Base-by-base conservation (phyloP, 2,113 vertebrate species). In the Eublepharis macularius region DNA sequence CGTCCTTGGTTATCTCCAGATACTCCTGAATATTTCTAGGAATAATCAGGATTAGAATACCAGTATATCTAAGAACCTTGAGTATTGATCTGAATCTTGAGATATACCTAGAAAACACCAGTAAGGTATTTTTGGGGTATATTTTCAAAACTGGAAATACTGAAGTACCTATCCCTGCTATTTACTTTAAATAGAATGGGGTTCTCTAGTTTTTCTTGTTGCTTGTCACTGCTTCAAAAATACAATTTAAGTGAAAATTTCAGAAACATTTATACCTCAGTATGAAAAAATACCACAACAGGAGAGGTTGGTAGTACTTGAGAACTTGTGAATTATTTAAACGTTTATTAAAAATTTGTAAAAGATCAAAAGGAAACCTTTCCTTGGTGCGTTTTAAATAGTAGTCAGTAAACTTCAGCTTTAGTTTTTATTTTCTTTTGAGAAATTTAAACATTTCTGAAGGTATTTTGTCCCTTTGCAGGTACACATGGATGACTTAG, bases 401-500 rank as follows among this genome's bases (percentile, higher is more conserved):
- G 43, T 43, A 68, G 29, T 66, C 8, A 39, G 2, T 49, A 12
- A 29, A 1, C 26, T 51, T 51, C 49, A 5, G 10, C 12, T 36
- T 51, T 51, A 63, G 29, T 21, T 54, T 65, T 7, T 63, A 26
- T 41, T 83, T 84, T 36, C 65, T 4, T 39, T 41, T 73, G 47
- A 26, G 66, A 86, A 60, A 76, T 1, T 63, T 73, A n/a, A 86
- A 14, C 10, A 10, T 14, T 82, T 81, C 16, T 32, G 6, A 81
- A 51, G 49, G 43, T 63, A 78, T 83, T 84, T 2, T 82, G 1
- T 91, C 90, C 57, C 54, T 93, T 92, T 92, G 1, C 84, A 97
- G 97, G 95, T 96, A 1, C 66, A 94, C 17, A 90, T 96, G 88
- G 72, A 91, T 90, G 80, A 86, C 90, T 91, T 91, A 83, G 92